Percentiles rank a stretch among this genome's conserved stretches.
phyloP scores from a whole-genome alignment of 2,113 vertebrate species.

The Propithecus coquereli region DNA sequence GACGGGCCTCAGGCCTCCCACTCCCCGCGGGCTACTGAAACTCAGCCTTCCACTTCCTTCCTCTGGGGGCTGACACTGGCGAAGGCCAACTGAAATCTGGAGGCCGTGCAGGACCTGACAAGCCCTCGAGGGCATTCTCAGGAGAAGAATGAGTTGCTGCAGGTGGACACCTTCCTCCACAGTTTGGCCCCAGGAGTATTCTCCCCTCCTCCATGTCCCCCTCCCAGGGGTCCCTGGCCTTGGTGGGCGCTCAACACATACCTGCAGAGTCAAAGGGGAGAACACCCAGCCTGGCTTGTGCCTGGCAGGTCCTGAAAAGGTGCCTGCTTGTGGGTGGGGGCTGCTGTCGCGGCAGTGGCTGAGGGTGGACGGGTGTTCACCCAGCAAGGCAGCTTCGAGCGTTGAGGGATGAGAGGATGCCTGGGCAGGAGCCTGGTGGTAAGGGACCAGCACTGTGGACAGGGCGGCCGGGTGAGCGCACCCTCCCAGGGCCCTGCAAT shows the following conservation, averaged over 20 bases:
- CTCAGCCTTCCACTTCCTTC: not conserved
- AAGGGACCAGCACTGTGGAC: too few species aligned
- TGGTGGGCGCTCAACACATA: not conserved
- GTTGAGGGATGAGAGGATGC: too few species aligned
- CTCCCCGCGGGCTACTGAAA: rapidly evolving
- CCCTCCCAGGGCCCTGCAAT: not conserved
- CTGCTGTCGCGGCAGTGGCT: not conserved
- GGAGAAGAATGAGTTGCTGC: not conserved
- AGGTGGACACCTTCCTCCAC: rapidly evolving
- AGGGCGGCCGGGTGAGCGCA: too few species aligned
- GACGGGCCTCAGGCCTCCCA: not conserved
- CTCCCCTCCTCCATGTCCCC: too few species aligned
- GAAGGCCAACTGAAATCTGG: too few species aligned
- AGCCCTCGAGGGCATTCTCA: too few species aligned
- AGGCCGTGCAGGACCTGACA: not conserved
- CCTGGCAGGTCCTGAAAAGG: not conserved
- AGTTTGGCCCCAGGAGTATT: too few species aligned
- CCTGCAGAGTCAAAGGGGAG: not conserved
- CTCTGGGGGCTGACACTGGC: not conserved
- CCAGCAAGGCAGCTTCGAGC: not conserved
- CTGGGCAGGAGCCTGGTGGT: too few species aligned
- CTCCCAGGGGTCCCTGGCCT: too few species aligned
- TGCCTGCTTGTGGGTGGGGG: not conserved
- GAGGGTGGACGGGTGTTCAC: too few species aligned
- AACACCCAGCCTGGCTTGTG: too few species aligned